Evolutionary conservation across 2,113 vertebrate genomes (phyloP).

Genomic region (Ciconia maguari): DNA sequence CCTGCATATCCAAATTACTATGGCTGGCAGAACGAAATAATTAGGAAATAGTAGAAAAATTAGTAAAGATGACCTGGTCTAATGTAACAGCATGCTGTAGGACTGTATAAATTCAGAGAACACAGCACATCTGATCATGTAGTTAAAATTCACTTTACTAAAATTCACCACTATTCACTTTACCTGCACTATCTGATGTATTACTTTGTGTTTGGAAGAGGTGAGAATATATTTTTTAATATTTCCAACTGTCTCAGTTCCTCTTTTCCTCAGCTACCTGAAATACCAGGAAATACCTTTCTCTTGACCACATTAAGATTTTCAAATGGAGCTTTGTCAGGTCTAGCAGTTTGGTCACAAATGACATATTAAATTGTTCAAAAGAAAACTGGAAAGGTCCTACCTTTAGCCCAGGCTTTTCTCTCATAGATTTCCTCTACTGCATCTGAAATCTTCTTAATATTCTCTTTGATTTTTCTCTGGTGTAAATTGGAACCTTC

Average conservation of each 20-base stretch:
- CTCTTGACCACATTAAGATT: not conserved
- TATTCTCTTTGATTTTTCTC: constrained; percentile 73
- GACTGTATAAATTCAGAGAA: not conserved
- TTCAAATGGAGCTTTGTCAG: not conserved
- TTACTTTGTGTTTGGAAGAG: not conserved
- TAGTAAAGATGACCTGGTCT: not conserved
- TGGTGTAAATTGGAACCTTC: constrained; percentile 68
- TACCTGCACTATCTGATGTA: not conserved
- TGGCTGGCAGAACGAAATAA: not conserved
- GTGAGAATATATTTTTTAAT: not conserved
- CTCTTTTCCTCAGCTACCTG: not conserved
- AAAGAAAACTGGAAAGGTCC: not conserved
- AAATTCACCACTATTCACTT: not conserved
- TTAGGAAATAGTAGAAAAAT: not conserved
- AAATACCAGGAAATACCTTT: not conserved
- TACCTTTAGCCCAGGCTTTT: constrained; percentile 79
- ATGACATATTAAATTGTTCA: not conserved
- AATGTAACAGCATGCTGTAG: not conserved
- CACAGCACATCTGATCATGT: not conserved
- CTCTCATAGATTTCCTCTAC: constrained; percentile 73
- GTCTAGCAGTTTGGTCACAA: not conserved
- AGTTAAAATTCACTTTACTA: not conserved
- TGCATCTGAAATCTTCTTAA: constrained; percentile 63
- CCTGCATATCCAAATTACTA: not conserved
- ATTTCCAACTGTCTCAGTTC: not conserved